Evolutionary conservation across 2,797 vertebrate species (phyloP).

Genomic region (Petrocephalus sullivani): DNA sequence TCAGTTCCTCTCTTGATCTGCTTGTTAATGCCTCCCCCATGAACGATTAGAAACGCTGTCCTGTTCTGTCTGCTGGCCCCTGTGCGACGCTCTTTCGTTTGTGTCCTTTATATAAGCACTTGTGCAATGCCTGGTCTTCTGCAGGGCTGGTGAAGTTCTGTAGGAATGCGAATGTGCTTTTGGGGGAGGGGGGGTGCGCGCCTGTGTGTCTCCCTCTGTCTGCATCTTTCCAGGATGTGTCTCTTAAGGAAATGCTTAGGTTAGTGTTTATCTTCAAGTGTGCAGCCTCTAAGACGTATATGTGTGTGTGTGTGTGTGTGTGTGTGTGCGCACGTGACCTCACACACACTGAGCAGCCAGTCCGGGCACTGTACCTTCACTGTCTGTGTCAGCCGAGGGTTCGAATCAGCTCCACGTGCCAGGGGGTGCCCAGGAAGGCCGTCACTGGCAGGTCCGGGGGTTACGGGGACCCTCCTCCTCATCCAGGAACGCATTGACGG

Average conservation of each 20-base stretch:
- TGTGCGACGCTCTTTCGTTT: neutral
- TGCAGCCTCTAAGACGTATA: neutral
- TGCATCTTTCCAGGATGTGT: neutral
- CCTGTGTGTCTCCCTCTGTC: neutral
- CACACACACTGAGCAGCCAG: neutral
- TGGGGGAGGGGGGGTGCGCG: neutral
- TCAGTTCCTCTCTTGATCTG: neutral
- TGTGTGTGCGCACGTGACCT: neutral
- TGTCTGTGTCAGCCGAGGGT: slow-evolving; percentile 23
- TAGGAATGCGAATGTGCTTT: neutral
- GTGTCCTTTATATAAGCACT: slow-evolving; percentile 3
- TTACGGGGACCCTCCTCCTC: neutral
- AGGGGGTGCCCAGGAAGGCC: neutral
- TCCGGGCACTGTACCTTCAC: slow-evolving; percentile 2
- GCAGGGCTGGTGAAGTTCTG: neutral
- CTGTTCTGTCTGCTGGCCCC: neutral
- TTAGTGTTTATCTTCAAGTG: neutral
- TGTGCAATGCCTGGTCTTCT: neutral
- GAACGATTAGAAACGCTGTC: neutral
- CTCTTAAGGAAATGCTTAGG: neutral
- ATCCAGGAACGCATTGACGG: neutral
- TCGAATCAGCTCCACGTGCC: slow-evolving; percentile 15
- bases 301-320: neutral
- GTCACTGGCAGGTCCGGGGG: neutral
- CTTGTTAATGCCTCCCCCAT: neutral